These are phyloP conservation scores for Sebastes fasciatus DNA, from an alignment of 2,113 vertebrate genomes.

Conservation along the genomic window DNA sequence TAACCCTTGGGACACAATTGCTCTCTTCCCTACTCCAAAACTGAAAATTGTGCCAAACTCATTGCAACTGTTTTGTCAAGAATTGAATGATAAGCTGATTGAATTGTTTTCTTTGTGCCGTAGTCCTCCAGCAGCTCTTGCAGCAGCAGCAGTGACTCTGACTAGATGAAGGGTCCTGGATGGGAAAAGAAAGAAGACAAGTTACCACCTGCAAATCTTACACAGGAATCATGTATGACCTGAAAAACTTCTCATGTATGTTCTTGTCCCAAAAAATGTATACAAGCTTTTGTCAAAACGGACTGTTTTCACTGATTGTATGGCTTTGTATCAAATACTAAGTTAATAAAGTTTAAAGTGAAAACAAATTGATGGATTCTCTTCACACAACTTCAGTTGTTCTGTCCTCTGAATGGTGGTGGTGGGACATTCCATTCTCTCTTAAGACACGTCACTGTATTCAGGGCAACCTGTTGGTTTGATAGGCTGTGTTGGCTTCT, in stretches of 20 bases:
- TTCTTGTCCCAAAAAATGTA: neutral
- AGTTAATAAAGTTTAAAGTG: slow-evolving; percentile 15
- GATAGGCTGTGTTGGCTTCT: too few species aligned
- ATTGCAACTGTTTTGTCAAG: too few species aligned
- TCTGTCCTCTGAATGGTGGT: neutral
- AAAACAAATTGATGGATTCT: neutral
- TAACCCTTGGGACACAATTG: neutral
- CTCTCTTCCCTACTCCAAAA: neutral
- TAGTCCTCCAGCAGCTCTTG: slow-evolving; percentile 78
- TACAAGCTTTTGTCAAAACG: neutral
- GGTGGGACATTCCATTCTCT: neutral
- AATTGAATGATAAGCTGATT: neutral
- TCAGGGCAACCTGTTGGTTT: neutral
- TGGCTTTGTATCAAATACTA: neutral
- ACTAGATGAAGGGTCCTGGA: slow-evolving; percentile 53
- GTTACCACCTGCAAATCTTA: neutral
- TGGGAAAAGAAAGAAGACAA: neutral
- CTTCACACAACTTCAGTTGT: neutral
- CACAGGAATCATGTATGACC: neutral
- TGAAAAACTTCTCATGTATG: neutral
- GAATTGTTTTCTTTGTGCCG: slow-evolving; percentile 3
- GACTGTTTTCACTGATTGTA: neutral
- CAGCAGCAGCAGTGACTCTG: slow-evolving; percentile 69
- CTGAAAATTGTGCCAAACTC: neutral
- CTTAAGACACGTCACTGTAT: neutral